Evolutionary conservation across 1,140 invertebrate genomes (phyloP), one percentile per base, ranked within the genome.

Genomic region (Neodiprion virginianus): DNA sequence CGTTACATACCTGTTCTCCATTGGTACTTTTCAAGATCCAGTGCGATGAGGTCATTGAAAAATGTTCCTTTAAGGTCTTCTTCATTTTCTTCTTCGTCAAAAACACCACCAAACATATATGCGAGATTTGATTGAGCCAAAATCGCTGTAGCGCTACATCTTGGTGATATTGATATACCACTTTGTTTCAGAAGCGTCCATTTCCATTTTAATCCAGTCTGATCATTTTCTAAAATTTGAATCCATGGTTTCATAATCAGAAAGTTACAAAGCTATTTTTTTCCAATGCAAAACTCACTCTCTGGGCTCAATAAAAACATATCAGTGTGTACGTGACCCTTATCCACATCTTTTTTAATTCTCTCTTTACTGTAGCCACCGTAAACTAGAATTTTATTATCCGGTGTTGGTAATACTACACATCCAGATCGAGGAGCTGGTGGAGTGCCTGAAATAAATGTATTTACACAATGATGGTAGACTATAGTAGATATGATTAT

Each of bases 341-440:
- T 93, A 81, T 98, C 96, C 2, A 94, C 90, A 84, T 96, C 92
- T 87, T 95, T 92, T 85, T 96, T 93, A 74, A 95, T 81, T 85
- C 91, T 90, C 81, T 95, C 90, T 88, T 95, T 95, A 74, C 93
- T 95, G 85, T 97, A 98, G 0, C 97, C 97, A 10, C 96, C 96
- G 91, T 95, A 97, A 53, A 98, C 87, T 17, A 96, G 80, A 48
- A 98, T 87, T 78, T 85, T 88, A 53, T 83, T 84, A 50, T 88
- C 86, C 48, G 80, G 71, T 47, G 82, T 87, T 14, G 87, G 82
- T 47, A 88, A 75, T 49, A 87, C 71, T 72, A 94, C 91, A 83
- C 94, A 95, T 10, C 92, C 95, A 48, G 95, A 96, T 78, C 96
- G 88, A 9, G 95, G 91, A 66, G 90, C 83, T 0, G 96, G 96